Conservation (phyloP, 2,888 invertebrate genomes). For the Rhimphoctona megacephalus region DNA sequence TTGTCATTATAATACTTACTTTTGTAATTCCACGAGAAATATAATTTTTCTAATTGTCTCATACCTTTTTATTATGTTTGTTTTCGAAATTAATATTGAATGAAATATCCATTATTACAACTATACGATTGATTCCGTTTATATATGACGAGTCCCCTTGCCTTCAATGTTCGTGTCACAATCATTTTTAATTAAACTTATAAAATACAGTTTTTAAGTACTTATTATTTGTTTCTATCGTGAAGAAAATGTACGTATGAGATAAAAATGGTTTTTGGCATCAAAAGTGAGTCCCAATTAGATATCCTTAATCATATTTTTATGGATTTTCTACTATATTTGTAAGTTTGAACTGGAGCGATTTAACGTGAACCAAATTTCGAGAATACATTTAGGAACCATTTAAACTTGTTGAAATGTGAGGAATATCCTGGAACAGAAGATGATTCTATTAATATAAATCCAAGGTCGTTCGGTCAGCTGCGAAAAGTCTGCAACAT, state of each 20-base stretch:
- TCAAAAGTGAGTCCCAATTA: background rate
- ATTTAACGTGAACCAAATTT: conserved; percentile 19
- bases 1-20: background rate
- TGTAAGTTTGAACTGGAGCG: background rate
- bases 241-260: background rate
- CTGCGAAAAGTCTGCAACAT: conserved; percentile 1
- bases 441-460: conserved; percentile 60
- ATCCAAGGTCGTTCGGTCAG: conserved; percentile 52
- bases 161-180: background rate
- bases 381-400: conserved; percentile 22
- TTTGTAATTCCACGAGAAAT: too few relatives aligned
- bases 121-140: background rate
- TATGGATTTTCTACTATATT: background rate
- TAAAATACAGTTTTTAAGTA: background rate
- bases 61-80: background rate
- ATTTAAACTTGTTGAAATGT: conserved; percentile 1
- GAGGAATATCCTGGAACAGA: conserved; percentile 49
- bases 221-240: background rate
- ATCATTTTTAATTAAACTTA: background rate
- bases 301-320: background rate
- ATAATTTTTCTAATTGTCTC: too few relatives aligned
- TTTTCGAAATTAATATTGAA: background rate
- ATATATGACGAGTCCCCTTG: background rate
- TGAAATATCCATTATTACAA: background rate
- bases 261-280: background rate